Evolutionary conservation across 2,797 vertebrate genomes (phyloP).

Genomic region (Podarcis siculus): DNA sequence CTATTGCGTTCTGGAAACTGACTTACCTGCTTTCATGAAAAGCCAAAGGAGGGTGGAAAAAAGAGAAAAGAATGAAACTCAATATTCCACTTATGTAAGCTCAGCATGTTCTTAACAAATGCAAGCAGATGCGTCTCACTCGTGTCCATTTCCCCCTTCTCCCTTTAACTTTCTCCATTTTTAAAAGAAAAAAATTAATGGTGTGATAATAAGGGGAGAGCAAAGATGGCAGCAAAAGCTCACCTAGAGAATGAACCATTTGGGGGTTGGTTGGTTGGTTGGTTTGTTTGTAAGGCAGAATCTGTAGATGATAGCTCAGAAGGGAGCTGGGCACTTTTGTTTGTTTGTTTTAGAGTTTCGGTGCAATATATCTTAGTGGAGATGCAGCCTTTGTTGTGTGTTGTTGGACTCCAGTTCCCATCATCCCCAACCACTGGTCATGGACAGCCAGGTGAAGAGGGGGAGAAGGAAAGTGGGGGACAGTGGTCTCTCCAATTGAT

Average conservation of each 20-base stretch:
- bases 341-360: constrained; percentile 48
- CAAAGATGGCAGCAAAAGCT: constrained; percentile 71
- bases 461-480: too few relatives aligned
- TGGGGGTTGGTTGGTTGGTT: constrained; percentile 15
- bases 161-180: constrained; percentile 51
- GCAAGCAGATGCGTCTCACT: constrained; percentile 55
- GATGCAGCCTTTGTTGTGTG: not conserved
- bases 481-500: too few relatives aligned
- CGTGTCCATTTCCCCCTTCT: constrained; percentile 31
- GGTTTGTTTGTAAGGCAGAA: constrained; percentile 49
- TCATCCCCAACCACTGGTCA: too few relatives aligned
- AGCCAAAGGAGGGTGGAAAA: constrained; percentile 7
- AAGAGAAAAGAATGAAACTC: constrained; percentile 17
- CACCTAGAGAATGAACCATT: constrained; percentile 45
- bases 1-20: constrained; percentile 46
- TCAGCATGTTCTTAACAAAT: constrained; percentile 61
- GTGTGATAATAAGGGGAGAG: constrained; percentile 75
- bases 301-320: constrained; percentile 61
- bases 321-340: constrained; percentile 58
- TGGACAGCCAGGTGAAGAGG: too few relatives aligned
- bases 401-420: not conserved
- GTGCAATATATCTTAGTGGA: constrained; percentile 47
- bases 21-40: constrained; percentile 61
- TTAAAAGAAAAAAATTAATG: constrained; percentile 69
- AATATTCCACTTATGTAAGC: constrained; percentile 67